A percentile compares a stretch with the other conserved stretches of the same genome.
Evolutionary conservation across 2,797 vertebrate species (phyloP).

Genomic region (Nyctibius grandis): DNA sequence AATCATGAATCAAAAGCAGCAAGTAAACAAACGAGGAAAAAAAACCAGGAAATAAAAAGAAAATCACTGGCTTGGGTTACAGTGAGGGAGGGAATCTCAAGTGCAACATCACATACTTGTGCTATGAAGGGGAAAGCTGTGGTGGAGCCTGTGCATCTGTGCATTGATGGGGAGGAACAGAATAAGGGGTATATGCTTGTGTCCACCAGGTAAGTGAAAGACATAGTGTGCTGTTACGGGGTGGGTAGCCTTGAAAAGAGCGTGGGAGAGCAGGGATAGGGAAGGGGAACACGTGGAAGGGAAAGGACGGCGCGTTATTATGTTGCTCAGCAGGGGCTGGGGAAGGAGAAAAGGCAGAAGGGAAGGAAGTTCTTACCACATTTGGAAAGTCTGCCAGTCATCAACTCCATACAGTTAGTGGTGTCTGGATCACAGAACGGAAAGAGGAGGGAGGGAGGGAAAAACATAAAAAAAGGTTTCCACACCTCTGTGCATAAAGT

Average conservation of each 20-base stretch:
- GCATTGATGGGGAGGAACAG: slow-evolving; percentile 30
- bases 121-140: slow-evolving; percentile 33
- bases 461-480: slow-evolving; percentile 69
- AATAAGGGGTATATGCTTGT: not conserved
- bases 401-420: slow-evolving; percentile 86
- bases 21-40: slow-evolving; percentile 26
- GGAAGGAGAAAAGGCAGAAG: slow-evolving; percentile 68
- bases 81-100: slow-evolving; percentile 37
- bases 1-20: slow-evolving; percentile 21
- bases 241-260: not conserved
- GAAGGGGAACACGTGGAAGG: slow-evolving; percentile 9
- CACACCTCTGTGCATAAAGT: slow-evolving; percentile 66
- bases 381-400: slow-evolving; percentile 90
- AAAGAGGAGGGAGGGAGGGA: slow-evolving; percentile 74
- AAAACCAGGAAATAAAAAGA: not conserved
- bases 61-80: slow-evolving; percentile 28
- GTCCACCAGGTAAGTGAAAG: slow-evolving; percentile 18
- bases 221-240: not conserved
- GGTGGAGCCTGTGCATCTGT: slow-evolving; percentile 27
- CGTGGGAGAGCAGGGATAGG: slow-evolving; percentile 11
- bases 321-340: slow-evolving; percentile 59
- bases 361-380: slow-evolving; percentile 87
- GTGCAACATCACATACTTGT: slow-evolving; percentile 31
- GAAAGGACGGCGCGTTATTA: slow-evolving; percentile 11
- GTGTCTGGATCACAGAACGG: slow-evolving; percentile 86